Percentiles rank a stretch among this genome's conserved stretches.
These are phyloP conservation scores for Ammodytes marinus DNA, from an alignment of 2,113 vertebrate genomes.

Conservation along the genomic window DNA sequence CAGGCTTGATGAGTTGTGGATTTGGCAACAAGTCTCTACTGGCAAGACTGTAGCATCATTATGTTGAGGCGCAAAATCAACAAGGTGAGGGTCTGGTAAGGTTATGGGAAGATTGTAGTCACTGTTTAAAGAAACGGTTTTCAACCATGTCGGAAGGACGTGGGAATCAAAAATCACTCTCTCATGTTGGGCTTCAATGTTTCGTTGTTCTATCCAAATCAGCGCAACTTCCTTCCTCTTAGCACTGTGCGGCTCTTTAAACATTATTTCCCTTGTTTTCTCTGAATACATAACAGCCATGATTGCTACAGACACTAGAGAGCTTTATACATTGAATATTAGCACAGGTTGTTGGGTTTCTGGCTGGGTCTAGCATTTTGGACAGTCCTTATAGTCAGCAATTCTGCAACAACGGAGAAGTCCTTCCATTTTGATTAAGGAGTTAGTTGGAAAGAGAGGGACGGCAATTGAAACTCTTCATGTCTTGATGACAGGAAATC, in stretches of 20 bases:
- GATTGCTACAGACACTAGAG: background rate
- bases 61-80: background rate
- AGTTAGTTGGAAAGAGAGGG: background rate
- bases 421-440: background rate
- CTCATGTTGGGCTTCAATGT: background rate
- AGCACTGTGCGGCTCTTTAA: background rate
- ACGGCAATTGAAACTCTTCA: background rate
- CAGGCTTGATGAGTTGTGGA: too few species aligned
- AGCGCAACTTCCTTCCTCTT: background rate
- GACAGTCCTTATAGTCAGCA: background rate
- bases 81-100: background rate
- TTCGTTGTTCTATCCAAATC: background rate
- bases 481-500: slow-evolving; percentile 23
- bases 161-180: background rate
- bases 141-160: background rate
- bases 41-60: too few species aligned
- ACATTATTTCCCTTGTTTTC: background rate
- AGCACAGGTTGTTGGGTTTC: background rate
- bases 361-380: too few species aligned
- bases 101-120: background rate
- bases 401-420: background rate
- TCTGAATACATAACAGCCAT: background rate
- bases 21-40: too few species aligned
- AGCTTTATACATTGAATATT: background rate
- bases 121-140: background rate